A percentile compares a stretch with the other conserved stretches of the same genome.
Evolutionary conservation across 2,113 vertebrate species (phyloP).

Genomic region (Pomatorhinus ruficollis): DNA sequence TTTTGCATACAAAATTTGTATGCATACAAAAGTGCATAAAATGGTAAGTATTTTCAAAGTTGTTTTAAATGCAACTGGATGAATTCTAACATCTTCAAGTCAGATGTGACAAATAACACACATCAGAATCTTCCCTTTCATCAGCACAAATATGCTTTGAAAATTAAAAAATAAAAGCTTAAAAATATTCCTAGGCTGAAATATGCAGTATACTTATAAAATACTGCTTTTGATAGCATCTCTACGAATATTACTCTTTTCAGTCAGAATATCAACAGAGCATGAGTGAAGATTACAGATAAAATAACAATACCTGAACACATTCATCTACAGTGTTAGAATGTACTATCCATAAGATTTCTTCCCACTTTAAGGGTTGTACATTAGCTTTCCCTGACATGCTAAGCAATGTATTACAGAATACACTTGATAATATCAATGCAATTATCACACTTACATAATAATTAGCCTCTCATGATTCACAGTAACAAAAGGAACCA

Average conservation of each 20-base stretch:
- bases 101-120: not conserved
- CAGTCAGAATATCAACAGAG: not conserved
- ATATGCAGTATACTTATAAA: not conserved
- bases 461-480: slow-evolving; percentile 13
- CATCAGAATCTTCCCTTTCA: not conserved
- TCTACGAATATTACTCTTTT: not conserved
- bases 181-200: not conserved
- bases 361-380: slow-evolving; percentile 14
- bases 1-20: not conserved
- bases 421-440: slow-evolving; percentile 54
- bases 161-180: not conserved
- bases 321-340: not conserved
- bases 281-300: slow-evolving; percentile 22
- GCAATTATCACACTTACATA: slow-evolving; percentile 31
- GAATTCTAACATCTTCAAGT: not conserved
- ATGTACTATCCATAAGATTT: not conserved
- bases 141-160: not conserved
- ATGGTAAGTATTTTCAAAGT: not conserved
- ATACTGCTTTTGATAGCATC: not conserved
- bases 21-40: not conserved
- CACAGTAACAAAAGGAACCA: slow-evolving; percentile 41
- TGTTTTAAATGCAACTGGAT: not conserved
- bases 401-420: slow-evolving; percentile 49
- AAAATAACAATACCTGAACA: slow-evolving; percentile 27
- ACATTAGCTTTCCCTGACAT: slow-evolving; percentile 31